Conservation (phyloP, 2,113 vertebrate species). For the Neofelis nebulosa region DNA sequence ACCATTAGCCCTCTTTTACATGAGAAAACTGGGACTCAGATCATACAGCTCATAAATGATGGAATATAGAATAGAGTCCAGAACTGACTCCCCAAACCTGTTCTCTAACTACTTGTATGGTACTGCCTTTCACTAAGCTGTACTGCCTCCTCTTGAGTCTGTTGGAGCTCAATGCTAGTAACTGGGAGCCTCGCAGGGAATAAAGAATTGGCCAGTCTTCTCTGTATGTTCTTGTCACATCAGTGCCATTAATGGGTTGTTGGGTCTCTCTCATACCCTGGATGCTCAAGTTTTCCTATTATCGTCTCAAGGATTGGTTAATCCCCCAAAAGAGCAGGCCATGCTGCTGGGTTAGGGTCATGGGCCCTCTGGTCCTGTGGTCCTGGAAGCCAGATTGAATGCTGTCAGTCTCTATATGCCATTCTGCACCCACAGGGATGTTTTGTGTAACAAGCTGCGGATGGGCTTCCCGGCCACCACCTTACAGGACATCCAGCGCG, state of each 20-base stretch:
- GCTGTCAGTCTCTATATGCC: background rate
- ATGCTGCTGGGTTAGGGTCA: background rate
- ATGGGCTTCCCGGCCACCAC: slow-evolving; percentile 97
- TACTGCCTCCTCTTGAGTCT: background rate
- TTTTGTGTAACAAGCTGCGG: slow-evolving; percentile 94
- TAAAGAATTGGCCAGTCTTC: background rate
- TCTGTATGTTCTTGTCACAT: background rate
- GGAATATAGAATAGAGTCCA: background rate
- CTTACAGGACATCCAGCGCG: slow-evolving; percentile 97
- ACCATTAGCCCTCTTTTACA: background rate
- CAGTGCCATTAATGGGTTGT: background rate
- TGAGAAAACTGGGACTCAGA: background rate
- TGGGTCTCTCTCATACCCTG: background rate
- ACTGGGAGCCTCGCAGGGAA: background rate
- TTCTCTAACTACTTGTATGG: background rate
- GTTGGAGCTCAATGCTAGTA: background rate
- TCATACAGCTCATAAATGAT: background rate
- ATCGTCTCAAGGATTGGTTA: background rate
- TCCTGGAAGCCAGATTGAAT: background rate
- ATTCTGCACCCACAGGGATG: slow-evolving; percentile 87
- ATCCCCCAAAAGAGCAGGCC: background rate
- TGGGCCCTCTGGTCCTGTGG: background rate
- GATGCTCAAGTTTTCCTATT: background rate
- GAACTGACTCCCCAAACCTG: background rate
- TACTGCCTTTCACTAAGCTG: background rate